Percentiles rank a stretch among this genome's conserved stretches.
phyloP scores from a whole-genome alignment of 2,797 vertebrate species.

The Aeoliscus strigatus region DNA sequence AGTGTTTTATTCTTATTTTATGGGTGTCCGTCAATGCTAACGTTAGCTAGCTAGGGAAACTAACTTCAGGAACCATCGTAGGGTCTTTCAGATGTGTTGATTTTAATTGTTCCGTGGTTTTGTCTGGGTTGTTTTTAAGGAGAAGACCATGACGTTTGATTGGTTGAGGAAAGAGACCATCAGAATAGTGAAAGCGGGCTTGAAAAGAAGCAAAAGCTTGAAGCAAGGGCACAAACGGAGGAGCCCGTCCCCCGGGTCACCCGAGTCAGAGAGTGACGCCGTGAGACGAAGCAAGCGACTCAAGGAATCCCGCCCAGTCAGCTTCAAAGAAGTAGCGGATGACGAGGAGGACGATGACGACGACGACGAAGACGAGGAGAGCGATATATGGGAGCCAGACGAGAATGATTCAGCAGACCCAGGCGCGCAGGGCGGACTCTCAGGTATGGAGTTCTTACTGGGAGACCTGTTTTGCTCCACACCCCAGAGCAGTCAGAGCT shows the following conservation, averaged over 20 bases:
- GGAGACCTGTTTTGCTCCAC: conserved; percentile 68
- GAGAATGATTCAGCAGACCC: conserved; percentile 38
- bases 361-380: too few species aligned
- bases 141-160: conserved; percentile 61
- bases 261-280: conserved; percentile 40
- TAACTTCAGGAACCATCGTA: too few species aligned
- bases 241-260: conserved; percentile 46
- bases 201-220: conserved; percentile 11
- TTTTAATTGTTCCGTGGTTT: too few species aligned
- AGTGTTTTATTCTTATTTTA: too few species aligned
- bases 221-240: conserved; percentile 43
- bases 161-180: conserved; percentile 71
- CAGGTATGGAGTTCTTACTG: conserved; percentile 75
- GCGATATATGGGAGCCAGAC: conserved; percentile 22
- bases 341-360: conserved; percentile 35
- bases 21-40: too few species aligned
- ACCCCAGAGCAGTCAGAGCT: conserved; percentile 46
- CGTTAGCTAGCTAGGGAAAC: too few species aligned
- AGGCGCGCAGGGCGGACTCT: conserved; percentile 36
- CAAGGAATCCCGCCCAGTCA: conserved; percentile 43
- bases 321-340: conserved; percentile 29
- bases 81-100: too few species aligned
- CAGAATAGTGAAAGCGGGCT: conserved; percentile 56
- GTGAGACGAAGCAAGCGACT: conserved; percentile 58
- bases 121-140: too few species aligned